Conservation (phyloP, 2,113 vertebrate species). For the Dipodomys merriami region DNA sequence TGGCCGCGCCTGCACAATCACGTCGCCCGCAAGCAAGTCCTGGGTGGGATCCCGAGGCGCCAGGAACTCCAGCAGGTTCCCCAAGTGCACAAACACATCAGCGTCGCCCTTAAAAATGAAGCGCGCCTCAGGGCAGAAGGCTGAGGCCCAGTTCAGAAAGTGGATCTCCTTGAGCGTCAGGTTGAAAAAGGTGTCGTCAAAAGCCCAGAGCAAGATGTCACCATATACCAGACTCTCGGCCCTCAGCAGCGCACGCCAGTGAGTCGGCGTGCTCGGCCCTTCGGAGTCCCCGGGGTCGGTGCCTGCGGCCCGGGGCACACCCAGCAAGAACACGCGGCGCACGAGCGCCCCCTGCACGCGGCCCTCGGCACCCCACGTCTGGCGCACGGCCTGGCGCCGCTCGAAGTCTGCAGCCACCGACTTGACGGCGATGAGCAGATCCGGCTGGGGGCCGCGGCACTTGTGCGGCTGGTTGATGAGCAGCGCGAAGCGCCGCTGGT, state of each 20-base stretch:
- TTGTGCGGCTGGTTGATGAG: slow-evolving; percentile 95
- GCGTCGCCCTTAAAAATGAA: slow-evolving; percentile 97
- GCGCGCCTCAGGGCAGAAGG: slow-evolving; percentile 89
- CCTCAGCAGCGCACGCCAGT: slow-evolving; percentile 91
- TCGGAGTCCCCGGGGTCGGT: slow-evolving; percentile 78
- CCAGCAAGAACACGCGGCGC: slow-evolving; percentile 94
- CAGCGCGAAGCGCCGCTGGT: slow-evolving; percentile 92
- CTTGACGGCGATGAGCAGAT: slow-evolving; percentile 96
- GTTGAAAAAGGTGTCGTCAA: slow-evolving; percentile 98
- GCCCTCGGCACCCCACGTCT: slow-evolving; percentile 95
- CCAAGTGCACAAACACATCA: slow-evolving; percentile 95
- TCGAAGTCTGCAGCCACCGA: slow-evolving; percentile 94
- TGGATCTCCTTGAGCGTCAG: slow-evolving; percentile 98
- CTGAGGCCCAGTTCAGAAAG: slow-evolving; percentile 94
- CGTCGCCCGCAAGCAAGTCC: slow-evolving; percentile 96
- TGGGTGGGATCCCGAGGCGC: slow-evolving; percentile 77
- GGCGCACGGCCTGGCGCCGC: slow-evolving; percentile 95
- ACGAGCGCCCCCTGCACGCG: slow-evolving; percentile 87
- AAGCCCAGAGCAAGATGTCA: slow-evolving; percentile 97
- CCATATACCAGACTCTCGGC: slow-evolving; percentile 92
- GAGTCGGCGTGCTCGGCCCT: slow-evolving; percentile 81
- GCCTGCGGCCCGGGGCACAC: slow-evolving; percentile 91
- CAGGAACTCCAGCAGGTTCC: slow-evolving; percentile 95
- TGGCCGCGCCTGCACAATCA: slow-evolving; percentile 94
- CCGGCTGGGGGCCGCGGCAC: slow-evolving; percentile 86